Conservation (phyloP, 2,113 vertebrate species). For the Bufo gargarizans region DNA sequence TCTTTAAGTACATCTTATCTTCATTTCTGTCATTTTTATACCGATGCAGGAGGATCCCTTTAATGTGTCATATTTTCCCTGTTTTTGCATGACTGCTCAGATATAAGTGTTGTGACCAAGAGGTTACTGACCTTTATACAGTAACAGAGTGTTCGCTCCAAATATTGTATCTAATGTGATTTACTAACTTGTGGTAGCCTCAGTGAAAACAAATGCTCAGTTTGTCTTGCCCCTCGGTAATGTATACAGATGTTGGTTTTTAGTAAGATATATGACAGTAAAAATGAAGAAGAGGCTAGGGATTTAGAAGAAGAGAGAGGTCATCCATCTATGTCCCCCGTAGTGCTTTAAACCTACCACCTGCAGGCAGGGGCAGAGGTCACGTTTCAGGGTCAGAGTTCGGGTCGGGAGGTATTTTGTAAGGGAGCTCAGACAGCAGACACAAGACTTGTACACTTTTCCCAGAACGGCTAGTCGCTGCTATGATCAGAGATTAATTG, state of each 20-base stretch:
- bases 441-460: slow-evolving; percentile 48
- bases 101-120: neutral
- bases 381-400: slow-evolving; percentile 45
- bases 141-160: neutral
- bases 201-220: slow-evolving; percentile 15
- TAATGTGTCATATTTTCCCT: neutral
- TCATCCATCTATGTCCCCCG: slow-evolving; percentile 51
- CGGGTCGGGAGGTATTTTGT: slow-evolving; percentile 51
- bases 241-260: slow-evolving; percentile 38
- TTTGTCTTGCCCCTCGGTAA: slow-evolving; percentile 31
- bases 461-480: neutral
- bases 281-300: slow-evolving; percentile 9
- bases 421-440: slow-evolving; percentile 54
- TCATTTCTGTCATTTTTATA: neutral
- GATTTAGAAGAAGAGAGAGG: slow-evolving; percentile 33
- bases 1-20: neutral
- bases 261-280: slow-evolving; percentile 39
- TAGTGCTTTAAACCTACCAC: slow-evolving; percentile 47
- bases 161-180: slow-evolving; percentile 35
- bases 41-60: neutral
- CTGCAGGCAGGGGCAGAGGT: slow-evolving; percentile 55
- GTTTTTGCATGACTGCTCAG: neutral
- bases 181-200: slow-evolving; percentile 23
- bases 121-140: slow-evolving; percentile 27
- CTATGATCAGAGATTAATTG: slow-evolving; percentile 4